A percentile compares a stretch with the other conserved stretches of the same genome.
Evolutionary conservation across 2,888 invertebrate species (phyloP).

Genomic region (Lochmaea capreae): DNA sequence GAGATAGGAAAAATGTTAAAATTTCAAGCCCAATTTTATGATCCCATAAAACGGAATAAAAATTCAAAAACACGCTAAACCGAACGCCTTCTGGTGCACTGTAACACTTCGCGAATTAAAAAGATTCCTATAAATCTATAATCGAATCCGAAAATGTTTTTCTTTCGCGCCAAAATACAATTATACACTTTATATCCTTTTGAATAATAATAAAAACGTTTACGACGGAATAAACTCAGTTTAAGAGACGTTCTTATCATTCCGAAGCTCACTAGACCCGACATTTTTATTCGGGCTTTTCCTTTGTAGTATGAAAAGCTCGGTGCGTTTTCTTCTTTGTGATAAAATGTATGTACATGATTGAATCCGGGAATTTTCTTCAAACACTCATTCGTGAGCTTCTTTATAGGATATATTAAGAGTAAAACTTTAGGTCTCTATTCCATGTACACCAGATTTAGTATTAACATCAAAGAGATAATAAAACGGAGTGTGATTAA

Average conservation of each 20-base stretch:
- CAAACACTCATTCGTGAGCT: slow-evolving; percentile 41
- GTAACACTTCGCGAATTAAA: slow-evolving; percentile 11
- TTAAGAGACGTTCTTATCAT: slow-evolving; percentile 24
- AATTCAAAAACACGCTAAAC: background rate
- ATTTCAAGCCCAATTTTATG: background rate
- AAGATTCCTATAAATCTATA: slow-evolving; percentile 13
- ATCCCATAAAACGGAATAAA: background rate
- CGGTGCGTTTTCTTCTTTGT: slow-evolving; percentile 46
- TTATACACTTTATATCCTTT: slow-evolving; percentile 17
- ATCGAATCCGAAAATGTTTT: slow-evolving; percentile 9
- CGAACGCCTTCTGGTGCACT: slow-evolving; percentile 5
- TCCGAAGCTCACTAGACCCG: slow-evolving; percentile 41
- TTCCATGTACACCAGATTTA: slow-evolving; percentile 1
- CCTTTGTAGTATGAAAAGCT: slow-evolving; percentile 44
- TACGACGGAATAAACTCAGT: slow-evolving; percentile 16
- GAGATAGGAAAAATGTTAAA: background rate
- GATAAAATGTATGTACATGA: slow-evolving; percentile 50
- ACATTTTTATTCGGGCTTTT: slow-evolving; percentile 45
- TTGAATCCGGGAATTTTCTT: slow-evolving; percentile 46
- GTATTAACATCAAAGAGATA: background rate
- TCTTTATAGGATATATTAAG: slow-evolving; percentile 34
- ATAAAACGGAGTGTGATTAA: background rate
- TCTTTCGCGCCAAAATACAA: slow-evolving; percentile 15
- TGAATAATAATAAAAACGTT: slow-evolving; percentile 22
- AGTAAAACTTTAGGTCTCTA: slow-evolving; percentile 30